Conservation (phyloP, 2,888 invertebrate genomes). For the Augochlorella aurata region DNA sequence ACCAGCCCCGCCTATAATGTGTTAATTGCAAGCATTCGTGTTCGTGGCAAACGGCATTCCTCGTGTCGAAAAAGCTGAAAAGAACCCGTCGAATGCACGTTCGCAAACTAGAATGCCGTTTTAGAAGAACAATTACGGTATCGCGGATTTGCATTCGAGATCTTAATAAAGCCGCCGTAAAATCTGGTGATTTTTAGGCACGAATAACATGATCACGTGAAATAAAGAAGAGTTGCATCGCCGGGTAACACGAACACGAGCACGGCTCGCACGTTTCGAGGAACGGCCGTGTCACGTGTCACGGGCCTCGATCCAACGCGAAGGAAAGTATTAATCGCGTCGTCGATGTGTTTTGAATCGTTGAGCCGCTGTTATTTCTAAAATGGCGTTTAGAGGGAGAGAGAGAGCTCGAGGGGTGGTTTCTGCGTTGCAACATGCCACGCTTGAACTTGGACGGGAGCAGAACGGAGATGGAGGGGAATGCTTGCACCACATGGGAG, state of each 20-base stretch:
- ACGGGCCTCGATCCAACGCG: background rate
- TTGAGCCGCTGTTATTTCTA: slow-evolving; percentile 60
- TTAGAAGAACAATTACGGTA: background rate
- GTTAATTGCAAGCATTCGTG: no score
- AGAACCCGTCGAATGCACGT: no score
- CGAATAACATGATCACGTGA: background rate
- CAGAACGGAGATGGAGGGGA: slow-evolving; percentile 58
- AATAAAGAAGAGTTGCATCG: background rate
- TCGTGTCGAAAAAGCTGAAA: no score
- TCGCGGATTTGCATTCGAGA: background rate
- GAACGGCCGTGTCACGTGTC: no score
- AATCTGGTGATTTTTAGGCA: background rate
- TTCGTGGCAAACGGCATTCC: no score
- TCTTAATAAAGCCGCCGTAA: background rate
- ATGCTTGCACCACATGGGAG: slow-evolving; percentile 56
- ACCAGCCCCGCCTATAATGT: no score
- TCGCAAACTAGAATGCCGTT: no score
- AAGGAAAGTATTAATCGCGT: background rate
- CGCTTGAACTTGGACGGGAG: slow-evolving; percentile 44
- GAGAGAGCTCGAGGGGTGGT: slow-evolving; percentile 42
- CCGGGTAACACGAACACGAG: background rate
- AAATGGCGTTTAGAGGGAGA: slow-evolving; percentile 57
- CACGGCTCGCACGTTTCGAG: background rate
- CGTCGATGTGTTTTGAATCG: background rate
- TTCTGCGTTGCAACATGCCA: slow-evolving; percentile 45